Evolutionary conservation across 2,113 vertebrate genomes (phyloP).

Genomic region (Hemicordylus capensis): DNA sequence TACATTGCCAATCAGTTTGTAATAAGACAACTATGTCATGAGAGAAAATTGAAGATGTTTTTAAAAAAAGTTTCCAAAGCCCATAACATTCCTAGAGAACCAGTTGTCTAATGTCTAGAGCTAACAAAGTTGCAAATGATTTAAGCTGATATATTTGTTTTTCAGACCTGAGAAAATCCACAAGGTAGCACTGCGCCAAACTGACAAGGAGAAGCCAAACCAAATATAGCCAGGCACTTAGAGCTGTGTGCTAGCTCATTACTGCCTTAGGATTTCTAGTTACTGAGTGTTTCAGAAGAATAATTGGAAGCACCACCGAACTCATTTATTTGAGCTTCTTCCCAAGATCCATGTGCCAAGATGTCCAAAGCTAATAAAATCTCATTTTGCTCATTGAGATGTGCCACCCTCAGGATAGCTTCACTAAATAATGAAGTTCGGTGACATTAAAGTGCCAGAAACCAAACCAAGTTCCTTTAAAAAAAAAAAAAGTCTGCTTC

Average conservation of each 20-base stretch:
- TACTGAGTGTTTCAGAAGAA: background rate
- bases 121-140: background rate
- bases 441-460: background rate
- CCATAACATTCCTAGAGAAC: background rate
- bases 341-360: background rate
- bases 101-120: background rate
- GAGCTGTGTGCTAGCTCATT: background rate
- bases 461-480: background rate
- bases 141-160: background rate
- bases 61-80: background rate
- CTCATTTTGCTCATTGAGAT: background rate
- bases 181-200: background rate
- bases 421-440: slow-evolving; percentile 5
- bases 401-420: background rate
- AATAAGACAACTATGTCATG: background rate
- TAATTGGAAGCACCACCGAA: background rate
- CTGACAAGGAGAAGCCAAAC: background rate
- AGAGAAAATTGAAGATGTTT: background rate
- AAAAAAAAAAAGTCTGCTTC: background rate
- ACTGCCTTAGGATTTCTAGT: background rate
- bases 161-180: background rate
- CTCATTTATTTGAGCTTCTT: background rate
- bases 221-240: background rate
- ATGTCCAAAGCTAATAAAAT: background rate
- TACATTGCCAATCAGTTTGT: background rate